A percentile compares a stretch with the other conserved stretches of the same genome.
These are phyloP conservation scores for Baronia brevicornis DNA, from an alignment of 2,888 invertebrate genomes.

Conservation along the genomic window DNA sequence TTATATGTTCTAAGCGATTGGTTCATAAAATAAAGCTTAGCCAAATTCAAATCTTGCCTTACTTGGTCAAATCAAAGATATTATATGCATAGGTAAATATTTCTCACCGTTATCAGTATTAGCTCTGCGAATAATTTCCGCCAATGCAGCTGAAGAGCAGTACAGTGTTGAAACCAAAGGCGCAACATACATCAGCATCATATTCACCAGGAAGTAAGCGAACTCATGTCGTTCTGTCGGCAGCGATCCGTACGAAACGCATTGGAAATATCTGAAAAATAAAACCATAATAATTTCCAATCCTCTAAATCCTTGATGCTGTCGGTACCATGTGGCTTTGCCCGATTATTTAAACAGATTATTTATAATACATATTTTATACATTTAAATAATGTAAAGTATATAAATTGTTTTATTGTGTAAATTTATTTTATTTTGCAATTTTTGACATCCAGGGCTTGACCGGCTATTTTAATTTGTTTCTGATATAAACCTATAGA, in stretches of 20 bases:
- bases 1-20: too few species aligned
- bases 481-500: too few species aligned
- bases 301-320: neutral
- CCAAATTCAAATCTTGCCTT: too few species aligned
- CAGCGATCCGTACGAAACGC: slow-evolving; percentile 90
- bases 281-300: neutral
- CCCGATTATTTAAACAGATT: too few species aligned
- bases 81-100: slow-evolving; percentile 31
- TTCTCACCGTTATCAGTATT: slow-evolving; percentile 74
- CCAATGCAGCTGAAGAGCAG: slow-evolving; percentile 90
- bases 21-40: too few species aligned
- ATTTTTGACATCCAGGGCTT: too few species aligned
- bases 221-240: slow-evolving; percentile 83
- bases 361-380: too few species aligned
- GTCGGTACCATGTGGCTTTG: too few species aligned
- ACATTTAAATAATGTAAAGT: too few species aligned
- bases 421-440: too few species aligned
- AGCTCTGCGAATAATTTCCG: slow-evolving; percentile 87
- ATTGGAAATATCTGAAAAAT: slow-evolving; percentile 83
- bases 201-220: slow-evolving; percentile 87
- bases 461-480: too few species aligned
- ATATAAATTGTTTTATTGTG: too few species aligned
- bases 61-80: slow-evolving; percentile 5
- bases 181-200: slow-evolving; percentile 90
- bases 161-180: slow-evolving; percentile 90